phyloP scores from a whole-genome alignment of 92 coral and sea anemone species.

The Isaurus tuberculatus region DNA sequence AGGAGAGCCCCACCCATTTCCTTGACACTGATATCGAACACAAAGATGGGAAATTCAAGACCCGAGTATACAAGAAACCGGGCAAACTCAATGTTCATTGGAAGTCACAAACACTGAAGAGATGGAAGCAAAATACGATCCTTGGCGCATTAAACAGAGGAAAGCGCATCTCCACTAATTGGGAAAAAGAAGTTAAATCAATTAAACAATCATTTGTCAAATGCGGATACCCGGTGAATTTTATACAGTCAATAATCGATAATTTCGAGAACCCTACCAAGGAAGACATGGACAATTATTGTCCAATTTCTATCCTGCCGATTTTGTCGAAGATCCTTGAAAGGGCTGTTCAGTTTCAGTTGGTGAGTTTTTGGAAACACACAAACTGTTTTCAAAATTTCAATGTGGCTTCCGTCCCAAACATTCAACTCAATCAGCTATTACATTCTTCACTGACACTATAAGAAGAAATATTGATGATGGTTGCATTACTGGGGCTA shows the following conservation, averaged over 20 bases:
- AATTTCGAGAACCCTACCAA: no score
- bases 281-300: no score
- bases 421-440: no score
- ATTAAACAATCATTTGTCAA: not conserved
- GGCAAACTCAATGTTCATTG: conserved; percentile 15
- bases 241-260: not conserved
- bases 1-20: conserved; percentile 43
- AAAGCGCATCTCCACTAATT: not conserved
- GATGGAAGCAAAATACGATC: conserved; percentile 34
- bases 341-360: no score
- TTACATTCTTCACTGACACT: no score
- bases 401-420: no score
- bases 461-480: no score
- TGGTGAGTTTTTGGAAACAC: no score
- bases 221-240: not conserved
- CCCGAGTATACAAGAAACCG: conserved; percentile 15
- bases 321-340: no score
- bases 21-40: conserved; percentile 7
- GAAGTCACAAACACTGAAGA: conserved; percentile 24
- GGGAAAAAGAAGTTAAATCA: not conserved
- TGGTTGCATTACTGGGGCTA: no score
- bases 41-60: conserved; percentile 10
- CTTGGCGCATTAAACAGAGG: conserved; percentile 16
- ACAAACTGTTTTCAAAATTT: no score
- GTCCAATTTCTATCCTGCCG: no score